These are phyloP conservation scores for Merops nubicus DNA, from an alignment of 2,113 vertebrate species.

Conservation along the genomic window DNA sequence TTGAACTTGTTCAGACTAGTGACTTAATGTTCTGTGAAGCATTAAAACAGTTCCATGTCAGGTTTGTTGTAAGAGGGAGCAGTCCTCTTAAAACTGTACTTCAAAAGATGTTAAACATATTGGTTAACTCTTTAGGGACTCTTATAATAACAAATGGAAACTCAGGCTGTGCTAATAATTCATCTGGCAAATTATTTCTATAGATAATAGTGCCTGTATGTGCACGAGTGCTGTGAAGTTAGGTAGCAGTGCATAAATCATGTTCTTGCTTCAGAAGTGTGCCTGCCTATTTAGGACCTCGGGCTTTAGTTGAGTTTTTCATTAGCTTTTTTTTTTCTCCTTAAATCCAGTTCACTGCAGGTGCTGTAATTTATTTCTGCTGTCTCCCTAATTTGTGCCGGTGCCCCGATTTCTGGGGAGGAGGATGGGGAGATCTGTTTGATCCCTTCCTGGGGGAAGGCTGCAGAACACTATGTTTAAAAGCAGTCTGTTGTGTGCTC, in stretches of 20 bases:
- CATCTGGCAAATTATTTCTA: neutral
- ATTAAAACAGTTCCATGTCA: neutral
- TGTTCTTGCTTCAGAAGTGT: neutral
- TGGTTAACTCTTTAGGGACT: constrained; percentile 29
- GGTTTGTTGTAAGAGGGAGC: neutral
- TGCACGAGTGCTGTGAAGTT: neutral
- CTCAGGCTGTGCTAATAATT: neutral
- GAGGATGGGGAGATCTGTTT: neutral
- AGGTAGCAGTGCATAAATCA: neutral
- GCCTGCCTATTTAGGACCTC: neutral
- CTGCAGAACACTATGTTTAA: neutral
- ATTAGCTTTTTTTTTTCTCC: neutral
- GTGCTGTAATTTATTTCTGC: neutral
- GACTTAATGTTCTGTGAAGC: constrained; percentile 20
- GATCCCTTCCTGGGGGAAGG: neutral
- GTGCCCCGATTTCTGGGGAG: neutral
- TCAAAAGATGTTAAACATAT: constrained; percentile 16
- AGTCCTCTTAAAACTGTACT: neutral
- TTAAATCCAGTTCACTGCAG: neutral
- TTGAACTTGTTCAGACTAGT: constrained; percentile 41
- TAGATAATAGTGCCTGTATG: neutral
- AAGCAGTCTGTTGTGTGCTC: neutral
- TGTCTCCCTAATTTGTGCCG: neutral
- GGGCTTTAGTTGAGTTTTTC: neutral
- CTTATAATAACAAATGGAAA: neutral